Evolutionary conservation across 2,113 vertebrate species (phyloP).

Genomic region (Carassius auratus): DNA sequence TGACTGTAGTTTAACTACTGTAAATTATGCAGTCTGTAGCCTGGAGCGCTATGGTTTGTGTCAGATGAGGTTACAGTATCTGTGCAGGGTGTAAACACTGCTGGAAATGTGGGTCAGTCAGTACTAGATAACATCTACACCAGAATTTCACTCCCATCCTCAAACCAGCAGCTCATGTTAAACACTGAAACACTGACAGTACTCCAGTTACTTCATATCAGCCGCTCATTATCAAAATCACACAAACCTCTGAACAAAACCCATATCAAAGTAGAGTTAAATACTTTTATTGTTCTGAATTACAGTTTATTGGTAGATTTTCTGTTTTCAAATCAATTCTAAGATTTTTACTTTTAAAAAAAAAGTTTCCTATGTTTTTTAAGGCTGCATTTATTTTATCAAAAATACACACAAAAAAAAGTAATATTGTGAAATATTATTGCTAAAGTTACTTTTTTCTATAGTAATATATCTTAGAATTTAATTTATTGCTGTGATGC

Average conservation of each 20-base stretch:
- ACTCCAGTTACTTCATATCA: neutral
- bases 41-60: neutral
- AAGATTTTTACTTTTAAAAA: too few species aligned
- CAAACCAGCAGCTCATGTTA: neutral
- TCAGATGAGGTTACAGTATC: neutral
- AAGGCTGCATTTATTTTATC: too few species aligned
- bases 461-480: too few species aligned
- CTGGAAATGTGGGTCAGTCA: neutral
- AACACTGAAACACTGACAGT: neutral
- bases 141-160: conserved; percentile 9
- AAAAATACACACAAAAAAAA: too few species aligned
- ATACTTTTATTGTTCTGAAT: neutral
- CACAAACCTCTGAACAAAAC: neutral
- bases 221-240: neutral
- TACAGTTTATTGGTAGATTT: too few species aligned
- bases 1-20: neutral
- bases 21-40: neutral
- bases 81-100: neutral
- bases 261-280: too few species aligned
- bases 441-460: too few species aligned
- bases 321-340: too few species aligned
- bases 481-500: too few species aligned
- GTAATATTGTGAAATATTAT: too few species aligned
- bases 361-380: too few species aligned
- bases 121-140: neutral